Conservation (phyloP, 30 jellyfish, hydroid and myxozoan genomes). For the Cassiopea andromeda region DNA sequence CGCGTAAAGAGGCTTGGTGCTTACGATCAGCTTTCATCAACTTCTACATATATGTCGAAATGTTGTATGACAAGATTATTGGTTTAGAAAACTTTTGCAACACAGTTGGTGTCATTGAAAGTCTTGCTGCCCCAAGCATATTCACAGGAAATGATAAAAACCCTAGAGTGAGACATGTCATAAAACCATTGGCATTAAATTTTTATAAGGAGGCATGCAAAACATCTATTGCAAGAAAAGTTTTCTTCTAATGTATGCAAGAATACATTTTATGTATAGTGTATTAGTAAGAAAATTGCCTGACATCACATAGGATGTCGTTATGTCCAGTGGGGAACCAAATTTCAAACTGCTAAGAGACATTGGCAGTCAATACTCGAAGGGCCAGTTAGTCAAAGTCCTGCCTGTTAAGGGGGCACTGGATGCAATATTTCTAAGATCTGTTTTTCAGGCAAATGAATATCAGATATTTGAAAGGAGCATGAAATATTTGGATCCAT, state of each 20-base stretch:
- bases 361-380: slow-evolving; percentile 35
- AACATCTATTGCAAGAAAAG: slow-evolving; percentile 10
- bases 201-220: slow-evolving; percentile 28
- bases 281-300: slow-evolving; percentile 14
- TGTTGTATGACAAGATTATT: not conserved
- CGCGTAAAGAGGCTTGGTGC: too few relatives aligned
- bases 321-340: slow-evolving; percentile 20
- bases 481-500: slow-evolving; percentile 10
- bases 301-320: slow-evolving; percentile 38
- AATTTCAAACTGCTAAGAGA: slow-evolving; percentile 47
- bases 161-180: slow-evolving; percentile 20
- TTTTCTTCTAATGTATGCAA: not conserved
- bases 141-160: slow-evolving; percentile 42
- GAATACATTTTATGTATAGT: slow-evolving; percentile 30
- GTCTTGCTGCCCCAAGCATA: slow-evolving; percentile 45
- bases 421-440: slow-evolving; percentile 5
- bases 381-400: slow-evolving; percentile 25
- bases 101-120: not conserved
- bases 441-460: slow-evolving; percentile 51
- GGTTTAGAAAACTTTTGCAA: not conserved
- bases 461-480: slow-evolving; percentile 15
- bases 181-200: slow-evolving; percentile 7
- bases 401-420: slow-evolving; percentile 47
- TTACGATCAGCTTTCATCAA: not conserved
- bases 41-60: not conserved